Evolutionary conservation across 1,140 invertebrate species (phyloP).

Genomic region (Sitodiplosis mosellana): DNA sequence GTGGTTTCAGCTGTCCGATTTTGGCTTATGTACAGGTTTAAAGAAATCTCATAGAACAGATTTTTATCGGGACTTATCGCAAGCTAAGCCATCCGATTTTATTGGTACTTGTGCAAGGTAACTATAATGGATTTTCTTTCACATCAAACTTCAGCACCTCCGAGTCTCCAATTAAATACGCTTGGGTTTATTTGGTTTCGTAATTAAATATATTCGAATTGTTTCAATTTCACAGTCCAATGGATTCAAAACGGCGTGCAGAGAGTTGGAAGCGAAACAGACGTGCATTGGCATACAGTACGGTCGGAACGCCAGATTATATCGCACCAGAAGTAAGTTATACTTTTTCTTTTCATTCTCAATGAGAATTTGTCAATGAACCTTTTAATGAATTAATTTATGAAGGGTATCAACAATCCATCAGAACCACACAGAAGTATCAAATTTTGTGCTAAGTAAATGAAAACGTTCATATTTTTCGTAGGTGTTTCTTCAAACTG

Average conservation of each 20-base stretch:
- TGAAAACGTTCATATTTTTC: no score
- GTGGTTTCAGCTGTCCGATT: slow-evolving; percentile 51
- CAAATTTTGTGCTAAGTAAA: no score
- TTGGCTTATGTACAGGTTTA: slow-evolving; percentile 95
- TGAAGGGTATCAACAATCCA: neutral
- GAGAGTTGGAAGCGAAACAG: slow-evolving; percentile 96
- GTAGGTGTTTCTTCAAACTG: slow-evolving; percentile 92
- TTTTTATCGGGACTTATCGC: slow-evolving; percentile 95
- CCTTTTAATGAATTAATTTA: neutral
- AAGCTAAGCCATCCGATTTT: slow-evolving; percentile 87
- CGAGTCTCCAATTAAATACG: neutral
- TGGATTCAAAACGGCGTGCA: slow-evolving; percentile 91
- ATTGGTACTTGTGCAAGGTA: slow-evolving; percentile 26
- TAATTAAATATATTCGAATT: neutral
- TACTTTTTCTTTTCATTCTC: no score
- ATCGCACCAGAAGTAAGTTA: slow-evolving; percentile 81
- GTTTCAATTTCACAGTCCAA: slow-evolving; percentile 47
- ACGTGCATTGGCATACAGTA: slow-evolving; percentile 82
- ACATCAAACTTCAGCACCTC: neutral
- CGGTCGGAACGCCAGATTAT: slow-evolving; percentile 98
- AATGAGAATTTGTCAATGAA: neutral
- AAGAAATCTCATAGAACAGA: slow-evolving; percentile 99
- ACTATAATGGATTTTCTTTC: neutral
- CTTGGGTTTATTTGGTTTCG: slow-evolving; percentile 1
- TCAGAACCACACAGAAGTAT: no score